phyloP scores from a whole-genome alignment of 2,113 vertebrate genomes.

The Toxotes jaculatrix region DNA sequence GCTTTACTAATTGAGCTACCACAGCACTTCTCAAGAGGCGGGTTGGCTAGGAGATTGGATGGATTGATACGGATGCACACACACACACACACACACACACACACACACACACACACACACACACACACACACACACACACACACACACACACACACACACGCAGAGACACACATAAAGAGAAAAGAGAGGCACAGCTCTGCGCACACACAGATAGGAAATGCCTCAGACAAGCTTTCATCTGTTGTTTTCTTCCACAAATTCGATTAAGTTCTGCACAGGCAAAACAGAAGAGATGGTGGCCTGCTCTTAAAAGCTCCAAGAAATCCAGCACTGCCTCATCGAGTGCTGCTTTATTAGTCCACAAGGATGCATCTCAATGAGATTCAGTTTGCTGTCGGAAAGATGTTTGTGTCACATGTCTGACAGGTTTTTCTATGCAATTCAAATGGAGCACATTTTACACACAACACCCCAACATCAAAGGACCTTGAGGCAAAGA shows the following conservation, averaged over 20 bases:
- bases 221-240: constrained; percentile 75
- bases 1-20: constrained; percentile 75
- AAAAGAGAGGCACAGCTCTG: constrained; percentile 15
- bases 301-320: constrained; percentile 61
- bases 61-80: constrained; percentile 63
- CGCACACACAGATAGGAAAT: constrained; percentile 51
- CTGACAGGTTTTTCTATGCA: constrained; percentile 21
- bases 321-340: constrained; percentile 43
- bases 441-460: constrained; percentile 17
- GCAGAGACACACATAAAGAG: neutral
- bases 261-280: constrained; percentile 69
- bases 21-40: constrained; percentile 68
- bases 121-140: neutral
- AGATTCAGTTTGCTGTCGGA: constrained; percentile 17
- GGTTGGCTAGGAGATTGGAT: constrained; percentile 62
- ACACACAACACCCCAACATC: constrained; percentile 20
- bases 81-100: constrained; percentile 11
- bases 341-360: constrained; percentile 38
- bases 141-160: neutral
- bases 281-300: constrained; percentile 59
- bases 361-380: constrained; percentile 40
- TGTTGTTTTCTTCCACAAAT: constrained; percentile 76
- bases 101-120: neutral
- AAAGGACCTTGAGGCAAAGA: constrained; percentile 42
- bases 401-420: constrained; percentile 16